Base-by-base conservation (phyloP, 2,888 invertebrate species). In the Drosophila prostipennis region DNA sequence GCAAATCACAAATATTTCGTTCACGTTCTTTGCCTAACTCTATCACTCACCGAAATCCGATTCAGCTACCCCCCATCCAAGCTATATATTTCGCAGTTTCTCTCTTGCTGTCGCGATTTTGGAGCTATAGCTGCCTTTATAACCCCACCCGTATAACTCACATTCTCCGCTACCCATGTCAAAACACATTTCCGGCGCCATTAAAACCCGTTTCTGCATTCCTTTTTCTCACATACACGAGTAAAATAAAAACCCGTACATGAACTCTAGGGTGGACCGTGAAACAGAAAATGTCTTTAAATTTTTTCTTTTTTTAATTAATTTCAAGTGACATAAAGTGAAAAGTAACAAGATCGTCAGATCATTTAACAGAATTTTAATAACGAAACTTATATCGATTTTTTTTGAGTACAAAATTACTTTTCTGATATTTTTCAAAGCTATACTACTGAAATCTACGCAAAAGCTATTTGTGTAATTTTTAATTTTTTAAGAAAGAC, bases 1-100 rank as follows among this genome's bases (percentile, higher is more conserved):
- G 69, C 74, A 74, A 70, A 46, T 51, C 65, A 67, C 76, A 58
- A 26, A 54, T 76, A 64, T 48, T 42, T 59, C 52, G 29, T 52
- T 46, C 52, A 57, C 36, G 29, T 36, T 40, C 46, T 56, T 67
- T 36, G 26, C 29, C 68, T 36, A 52, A 59, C 32, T 57, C 45
- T 40, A 16, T 53, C 42, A 49, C 56, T 37, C 29, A 19, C 49
- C 42, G 6, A 37, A 19, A 36, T 51, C 36, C 29, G 29, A 46
- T 52, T 67, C 32, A 34, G 39, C 16, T 19, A 19, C 16, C 43
- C 14, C 40, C 34, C 39, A 54, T 56, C 63, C 46, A 58, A 34
- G 55, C 64, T 49, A 34, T 54, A 45, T 54, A 42, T 55, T 23
- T 36, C 10, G 23, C 45, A 43, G 23, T 55, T 13, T 43, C 16